phyloP scores from a whole-genome alignment of 2,113 vertebrate genomes.

The Stigmatopora argus region DNA sequence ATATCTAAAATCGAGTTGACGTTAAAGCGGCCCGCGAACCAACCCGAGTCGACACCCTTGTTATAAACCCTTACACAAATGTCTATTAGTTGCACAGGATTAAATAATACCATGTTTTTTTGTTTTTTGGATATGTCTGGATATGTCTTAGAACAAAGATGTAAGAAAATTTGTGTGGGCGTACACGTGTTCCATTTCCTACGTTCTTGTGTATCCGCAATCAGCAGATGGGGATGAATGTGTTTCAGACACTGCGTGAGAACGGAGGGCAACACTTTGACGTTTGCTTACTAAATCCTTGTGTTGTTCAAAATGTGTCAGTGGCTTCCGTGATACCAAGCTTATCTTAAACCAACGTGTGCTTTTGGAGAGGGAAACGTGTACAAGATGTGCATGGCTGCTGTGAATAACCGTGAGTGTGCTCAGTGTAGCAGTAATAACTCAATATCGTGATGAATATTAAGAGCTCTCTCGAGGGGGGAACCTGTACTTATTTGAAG shows the following conservation, averaged over 20 bases:
- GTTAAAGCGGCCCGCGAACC: no score
- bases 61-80: background rate
- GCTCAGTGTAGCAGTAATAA: slow-evolving; percentile 45
- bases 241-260: slow-evolving; percentile 44
- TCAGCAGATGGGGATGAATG: slow-evolving; percentile 41
- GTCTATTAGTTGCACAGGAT: background rate
- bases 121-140: background rate
- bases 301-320: slow-evolving; percentile 56
- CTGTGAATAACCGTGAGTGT: slow-evolving; percentile 53
- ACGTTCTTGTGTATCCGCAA: slow-evolving; percentile 31
- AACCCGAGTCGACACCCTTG: no score
- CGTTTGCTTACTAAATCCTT: slow-evolving; percentile 56
- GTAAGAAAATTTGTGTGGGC: slow-evolving; percentile 1
- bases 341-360: slow-evolving; percentile 55
- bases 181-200: slow-evolving; percentile 15
- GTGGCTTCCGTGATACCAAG: slow-evolving; percentile 49
- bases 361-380: slow-evolving; percentile 35
- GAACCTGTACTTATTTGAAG: slow-evolving; percentile 12
- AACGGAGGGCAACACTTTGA: slow-evolving; percentile 46
- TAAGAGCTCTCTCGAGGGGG: slow-evolving; percentile 33
- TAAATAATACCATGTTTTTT: background rate
- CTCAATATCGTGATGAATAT: slow-evolving; percentile 42
- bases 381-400: slow-evolving; percentile 33
- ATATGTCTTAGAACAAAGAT: slow-evolving; percentile 22
- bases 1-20: no score